Percentiles rank a stretch among this genome's conserved stretches.
Conservation (phyloP, 2,113 vertebrate genomes). For the Butastur rufipennis region DNA sequence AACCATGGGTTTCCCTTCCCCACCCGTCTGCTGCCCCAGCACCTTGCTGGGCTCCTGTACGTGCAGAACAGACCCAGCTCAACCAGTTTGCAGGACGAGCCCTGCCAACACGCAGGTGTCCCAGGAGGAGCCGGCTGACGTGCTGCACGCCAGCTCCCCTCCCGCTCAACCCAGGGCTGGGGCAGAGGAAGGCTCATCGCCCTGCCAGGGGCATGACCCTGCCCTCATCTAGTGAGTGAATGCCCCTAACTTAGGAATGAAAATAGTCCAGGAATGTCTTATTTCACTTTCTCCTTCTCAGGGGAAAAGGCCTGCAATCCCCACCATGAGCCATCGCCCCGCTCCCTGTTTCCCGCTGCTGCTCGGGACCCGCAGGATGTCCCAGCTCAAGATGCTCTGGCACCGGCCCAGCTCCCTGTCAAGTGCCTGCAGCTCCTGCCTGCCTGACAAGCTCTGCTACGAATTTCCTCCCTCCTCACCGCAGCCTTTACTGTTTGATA, state of each 20-base stretch:
- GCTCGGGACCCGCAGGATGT: not conserved
- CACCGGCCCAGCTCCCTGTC: not conserved
- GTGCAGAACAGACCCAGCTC: too few relatives aligned
- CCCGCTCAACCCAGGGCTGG: not conserved
- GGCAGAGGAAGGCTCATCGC: not conserved
- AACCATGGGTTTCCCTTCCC: not conserved
- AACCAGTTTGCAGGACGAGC: not conserved
- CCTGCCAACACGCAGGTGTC: too few relatives aligned
- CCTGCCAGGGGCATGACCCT: not conserved
- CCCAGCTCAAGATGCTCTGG: not conserved
- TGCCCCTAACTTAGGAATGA: not conserved
- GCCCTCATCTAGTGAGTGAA: not conserved
- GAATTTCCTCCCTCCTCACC: not conserved
- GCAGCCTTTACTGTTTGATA: not conserved
- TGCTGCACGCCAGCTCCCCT: not conserved
- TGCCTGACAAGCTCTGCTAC: not conserved
- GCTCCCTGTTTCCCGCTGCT: not conserved
- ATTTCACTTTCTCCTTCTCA: not conserved
- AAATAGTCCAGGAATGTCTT: not conserved
- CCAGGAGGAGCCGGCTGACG: not conserved
- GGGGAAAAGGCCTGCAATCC: not conserved
- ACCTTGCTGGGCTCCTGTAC: not conserved
- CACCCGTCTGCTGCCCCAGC: not conserved
- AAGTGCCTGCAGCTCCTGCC: not conserved
- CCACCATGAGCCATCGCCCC: fast-evolving